phyloP scores from a whole-genome alignment of 2,888 invertebrate genomes.

The Latrodectus elegans region DNA sequence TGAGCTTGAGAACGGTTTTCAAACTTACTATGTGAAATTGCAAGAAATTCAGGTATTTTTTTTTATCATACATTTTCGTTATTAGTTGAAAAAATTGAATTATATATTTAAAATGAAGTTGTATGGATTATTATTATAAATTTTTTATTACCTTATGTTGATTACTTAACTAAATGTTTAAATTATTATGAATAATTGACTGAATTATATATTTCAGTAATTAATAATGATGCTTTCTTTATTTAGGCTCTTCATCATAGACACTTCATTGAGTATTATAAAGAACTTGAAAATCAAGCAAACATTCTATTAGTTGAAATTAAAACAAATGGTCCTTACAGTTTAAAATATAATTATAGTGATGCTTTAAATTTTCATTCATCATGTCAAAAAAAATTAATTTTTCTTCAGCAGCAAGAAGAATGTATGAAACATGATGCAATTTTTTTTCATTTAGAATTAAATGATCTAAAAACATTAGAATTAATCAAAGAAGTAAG shows the following conservation, averaged over 20 bases:
- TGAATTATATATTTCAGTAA: too few species aligned
- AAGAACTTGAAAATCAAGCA: constrained; percentile 83
- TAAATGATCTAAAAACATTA: constrained; percentile 78
- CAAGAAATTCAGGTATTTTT: constrained; percentile 49
- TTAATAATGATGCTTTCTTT: neutral
- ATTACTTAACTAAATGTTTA: too few species aligned
- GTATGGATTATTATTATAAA: too few species aligned
- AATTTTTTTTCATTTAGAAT: constrained; percentile 85
- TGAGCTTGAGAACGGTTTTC: constrained; percentile 29
- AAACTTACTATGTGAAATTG: constrained; percentile 38
- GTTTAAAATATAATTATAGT: constrained; percentile 77
- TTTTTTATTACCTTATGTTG: too few species aligned
- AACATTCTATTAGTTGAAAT: constrained; percentile 83
- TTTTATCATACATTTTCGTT: neutral
- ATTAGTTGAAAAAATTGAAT: too few species aligned
- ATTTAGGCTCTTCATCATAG: constrained; percentile 78
- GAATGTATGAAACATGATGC: constrained; percentile 80
- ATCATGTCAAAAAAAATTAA: constrained; percentile 73
- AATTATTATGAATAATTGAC: too few species aligned
- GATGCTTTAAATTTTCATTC: constrained; percentile 74
- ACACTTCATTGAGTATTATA: constrained; percentile 82
- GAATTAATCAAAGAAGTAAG: constrained; percentile 73
- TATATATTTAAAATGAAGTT: too few species aligned
- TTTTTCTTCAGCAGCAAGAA: constrained; percentile 81
- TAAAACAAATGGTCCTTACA: constrained; percentile 81